Percentiles rank a stretch among this genome's conserved stretches.
phyloP scores from a whole-genome alignment of 2,888 invertebrate genomes.

The Timema podura region DNA sequence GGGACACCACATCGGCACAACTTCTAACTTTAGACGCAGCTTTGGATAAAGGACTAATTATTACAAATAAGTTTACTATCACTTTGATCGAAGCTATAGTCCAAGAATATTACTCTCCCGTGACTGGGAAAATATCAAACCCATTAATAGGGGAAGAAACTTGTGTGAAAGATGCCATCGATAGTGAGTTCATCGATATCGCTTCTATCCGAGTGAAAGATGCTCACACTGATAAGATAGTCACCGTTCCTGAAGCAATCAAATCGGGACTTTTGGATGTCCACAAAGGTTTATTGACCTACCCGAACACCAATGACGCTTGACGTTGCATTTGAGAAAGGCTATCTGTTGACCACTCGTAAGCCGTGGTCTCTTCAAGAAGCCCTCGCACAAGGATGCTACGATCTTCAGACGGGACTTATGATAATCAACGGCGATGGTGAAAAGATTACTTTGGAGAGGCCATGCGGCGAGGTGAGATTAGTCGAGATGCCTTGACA shows the following conservation, averaged over 20 bases:
- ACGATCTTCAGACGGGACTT: slow-evolving; percentile 69
- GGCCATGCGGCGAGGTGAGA: slow-evolving; percentile 68
- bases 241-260: slow-evolving; percentile 67
- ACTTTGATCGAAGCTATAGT: slow-evolving; percentile 70
- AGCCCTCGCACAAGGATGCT: slow-evolving; percentile 74
- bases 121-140: slow-evolving; percentile 69
- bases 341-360: slow-evolving; percentile 71
- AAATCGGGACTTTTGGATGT: slow-evolving; percentile 66
- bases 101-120: slow-evolving; percentile 71
- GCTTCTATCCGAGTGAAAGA: slow-evolving; percentile 69
- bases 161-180: slow-evolving; percentile 70
- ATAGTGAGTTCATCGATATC: slow-evolving; percentile 66
- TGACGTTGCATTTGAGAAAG: slow-evolving; percentile 75
- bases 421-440: slow-evolving; percentile 61
- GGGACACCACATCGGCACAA: slow-evolving; percentile 66
- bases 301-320: slow-evolving; percentile 63
- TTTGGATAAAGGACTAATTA: slow-evolving; percentile 63
- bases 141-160: slow-evolving; percentile 71
- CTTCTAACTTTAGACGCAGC: slow-evolving; percentile 67
- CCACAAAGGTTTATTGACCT: slow-evolving; percentile 62
- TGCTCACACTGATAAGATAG: slow-evolving; percentile 60
- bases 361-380: slow-evolving; percentile 81
- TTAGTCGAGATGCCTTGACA: slow-evolving; percentile 72
- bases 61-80: slow-evolving; percentile 66
- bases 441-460: slow-evolving; percentile 66